Conservation (phyloP, 2,888 invertebrate genomes). For the Protonemura montana region DNA sequence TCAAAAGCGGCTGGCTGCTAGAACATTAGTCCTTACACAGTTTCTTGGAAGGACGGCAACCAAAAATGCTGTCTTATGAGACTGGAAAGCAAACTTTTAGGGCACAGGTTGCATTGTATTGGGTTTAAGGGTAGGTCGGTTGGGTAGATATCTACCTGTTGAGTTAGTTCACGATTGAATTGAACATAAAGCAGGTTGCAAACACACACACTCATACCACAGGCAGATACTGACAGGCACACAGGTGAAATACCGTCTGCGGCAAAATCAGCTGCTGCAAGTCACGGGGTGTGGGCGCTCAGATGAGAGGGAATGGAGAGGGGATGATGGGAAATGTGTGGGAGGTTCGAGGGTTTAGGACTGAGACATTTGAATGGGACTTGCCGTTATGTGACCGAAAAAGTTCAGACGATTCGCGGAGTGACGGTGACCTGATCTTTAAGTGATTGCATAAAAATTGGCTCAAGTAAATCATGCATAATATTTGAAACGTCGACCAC, state of each 20-base stretch:
- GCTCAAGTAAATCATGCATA: not conserved
- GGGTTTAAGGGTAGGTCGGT: not conserved
- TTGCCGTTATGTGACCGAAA: not conserved
- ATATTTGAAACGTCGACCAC: not conserved
- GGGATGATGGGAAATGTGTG: too few relatives aligned
- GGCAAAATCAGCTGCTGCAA: constrained; percentile 5
- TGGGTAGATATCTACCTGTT: not conserved
- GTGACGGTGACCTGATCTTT: not conserved
- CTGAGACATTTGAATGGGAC: not conserved
- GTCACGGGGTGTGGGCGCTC: not conserved
- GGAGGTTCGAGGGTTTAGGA: not conserved
- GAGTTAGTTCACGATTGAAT: constrained; percentile 2
- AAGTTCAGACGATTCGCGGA: not conserved
- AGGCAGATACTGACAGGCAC: constrained; percentile 8
- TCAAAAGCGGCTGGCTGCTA: not conserved
- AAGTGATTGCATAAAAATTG: not conserved
- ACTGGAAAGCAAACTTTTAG: not conserved
- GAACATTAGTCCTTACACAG: constrained; percentile 7
- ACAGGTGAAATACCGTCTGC: constrained; percentile 1
- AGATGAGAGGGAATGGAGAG: too few relatives aligned
- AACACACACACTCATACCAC: constrained; percentile 31
- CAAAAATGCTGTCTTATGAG: not conserved
- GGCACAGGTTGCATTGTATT: not conserved
- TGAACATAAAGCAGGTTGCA: constrained; percentile 9
- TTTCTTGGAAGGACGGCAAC: constrained; percentile 16